A percentile compares a stretch with the other conserved stretches of the same genome.
phyloP scores from a whole-genome alignment of 2,797 vertebrate genomes.

The Propithecus deckenii region DNA sequence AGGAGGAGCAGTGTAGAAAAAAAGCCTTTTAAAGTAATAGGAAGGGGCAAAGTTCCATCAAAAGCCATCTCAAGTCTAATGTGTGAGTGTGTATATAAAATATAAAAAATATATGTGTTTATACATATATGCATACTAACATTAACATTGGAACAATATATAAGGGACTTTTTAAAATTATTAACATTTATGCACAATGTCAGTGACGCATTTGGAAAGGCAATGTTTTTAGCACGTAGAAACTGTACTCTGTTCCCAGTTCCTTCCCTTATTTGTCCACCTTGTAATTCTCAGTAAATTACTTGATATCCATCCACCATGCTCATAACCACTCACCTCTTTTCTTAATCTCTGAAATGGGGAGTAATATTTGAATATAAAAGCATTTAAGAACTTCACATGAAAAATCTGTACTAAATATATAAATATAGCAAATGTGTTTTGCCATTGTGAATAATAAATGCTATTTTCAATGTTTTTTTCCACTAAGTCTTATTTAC shows the following conservation, averaged over 20 bases:
- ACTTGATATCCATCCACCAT: not conserved
- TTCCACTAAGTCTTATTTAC: not conserved
- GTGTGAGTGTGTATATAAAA: not conserved
- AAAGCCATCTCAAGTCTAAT: slow-evolving; percentile 74
- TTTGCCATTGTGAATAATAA: slow-evolving; percentile 29
- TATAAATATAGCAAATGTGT: not conserved
- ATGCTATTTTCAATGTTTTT: not conserved
- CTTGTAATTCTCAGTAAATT: not conserved
- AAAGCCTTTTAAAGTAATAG: slow-evolving; percentile 71
- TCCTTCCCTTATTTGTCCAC: not conserved
- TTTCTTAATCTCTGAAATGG: slow-evolving; percentile 30
- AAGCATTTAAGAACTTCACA: not conserved
- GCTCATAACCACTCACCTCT: not conserved
- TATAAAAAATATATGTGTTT: not conserved
- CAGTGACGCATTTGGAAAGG: not conserved
- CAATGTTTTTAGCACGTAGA: not conserved
- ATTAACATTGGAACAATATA: slow-evolving; percentile 46
- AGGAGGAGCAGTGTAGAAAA: slow-evolving; percentile 59
- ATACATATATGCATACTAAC: not conserved
- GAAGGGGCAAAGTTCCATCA: slow-evolving; percentile 78
- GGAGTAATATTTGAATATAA: not conserved
- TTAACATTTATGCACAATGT: slow-evolving; percentile 71
- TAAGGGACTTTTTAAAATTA: slow-evolving; percentile 74
- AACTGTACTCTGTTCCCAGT: not conserved
- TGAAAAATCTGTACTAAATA: not conserved